Evolutionary conservation across 2,797 vertebrate genomes (phyloP).

Genomic region (Otus scops): DNA sequence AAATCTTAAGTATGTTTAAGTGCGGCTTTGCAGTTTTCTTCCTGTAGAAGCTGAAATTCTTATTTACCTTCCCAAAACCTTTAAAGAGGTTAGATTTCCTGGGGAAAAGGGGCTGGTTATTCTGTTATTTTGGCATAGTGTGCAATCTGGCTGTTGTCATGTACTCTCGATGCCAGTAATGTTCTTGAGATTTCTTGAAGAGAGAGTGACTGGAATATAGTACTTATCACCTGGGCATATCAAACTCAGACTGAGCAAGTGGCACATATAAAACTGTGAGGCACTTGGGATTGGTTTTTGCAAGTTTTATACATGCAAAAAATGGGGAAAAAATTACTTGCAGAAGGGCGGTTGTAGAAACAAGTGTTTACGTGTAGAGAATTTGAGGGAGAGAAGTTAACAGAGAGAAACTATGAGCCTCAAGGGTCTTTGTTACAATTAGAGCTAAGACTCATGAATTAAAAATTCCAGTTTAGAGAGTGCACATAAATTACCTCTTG

Average conservation of each 20-base stretch:
- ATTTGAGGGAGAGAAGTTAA: constrained; percentile 1
- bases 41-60: background rate
- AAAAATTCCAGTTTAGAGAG: background rate
- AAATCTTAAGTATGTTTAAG: background rate
- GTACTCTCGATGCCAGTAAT: background rate
- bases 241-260: accelerated
- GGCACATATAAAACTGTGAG: background rate
- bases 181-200: background rate
- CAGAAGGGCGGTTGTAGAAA: background rate
- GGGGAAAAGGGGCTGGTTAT: background rate
- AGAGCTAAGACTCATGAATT: constrained; percentile 16
- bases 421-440: constrained; percentile 1
- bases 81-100: background rate
- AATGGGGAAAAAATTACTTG: background rate
- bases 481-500: constrained; percentile 10
- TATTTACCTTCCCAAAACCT: background rate
- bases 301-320: background rate
- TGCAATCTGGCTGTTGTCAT: background rate
- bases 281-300: background rate
- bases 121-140: background rate
- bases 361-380: constrained; percentile 15
- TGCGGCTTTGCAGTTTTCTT: background rate
- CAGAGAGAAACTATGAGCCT: constrained; percentile 19
- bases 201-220: background rate
- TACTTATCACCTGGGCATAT: background rate